phyloP scores from a whole-genome alignment of 2,888 invertebrate species.

The Drosophila differens region DNA sequence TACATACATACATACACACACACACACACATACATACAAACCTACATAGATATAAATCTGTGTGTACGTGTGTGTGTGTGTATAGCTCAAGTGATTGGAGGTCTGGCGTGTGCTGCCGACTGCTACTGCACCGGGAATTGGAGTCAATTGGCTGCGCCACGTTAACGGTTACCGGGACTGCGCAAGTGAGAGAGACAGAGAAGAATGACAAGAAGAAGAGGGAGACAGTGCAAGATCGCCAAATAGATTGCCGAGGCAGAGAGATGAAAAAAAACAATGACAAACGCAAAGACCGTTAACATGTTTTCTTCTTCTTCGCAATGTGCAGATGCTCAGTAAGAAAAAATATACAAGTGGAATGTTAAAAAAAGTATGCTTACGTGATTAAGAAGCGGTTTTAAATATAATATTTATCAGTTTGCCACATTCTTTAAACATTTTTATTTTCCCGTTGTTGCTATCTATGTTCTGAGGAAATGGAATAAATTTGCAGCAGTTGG shows the following conservation, averaged over 20 bases:
- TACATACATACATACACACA: not conserved
- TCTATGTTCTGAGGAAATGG: not conserved
- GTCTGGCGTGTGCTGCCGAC: slow-evolving; percentile 29
- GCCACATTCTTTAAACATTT: not conserved
- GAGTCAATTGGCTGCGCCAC: slow-evolving; percentile 55
- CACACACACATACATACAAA: not conserved
- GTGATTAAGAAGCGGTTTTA: slow-evolving; percentile 8
- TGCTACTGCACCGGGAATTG: slow-evolving; percentile 33
- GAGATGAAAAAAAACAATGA: slow-evolving; percentile 7
- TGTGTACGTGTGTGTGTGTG: not conserved
- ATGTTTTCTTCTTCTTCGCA: not conserved
- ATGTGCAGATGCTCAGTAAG: slow-evolving; percentile 2
- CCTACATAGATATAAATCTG: not conserved
- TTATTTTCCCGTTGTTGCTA: not conserved
- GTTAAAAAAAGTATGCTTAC: slow-evolving; percentile 7
- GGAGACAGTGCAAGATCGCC: slow-evolving; percentile 30
- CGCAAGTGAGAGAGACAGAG: not conserved
- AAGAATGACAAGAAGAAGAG: not conserved
- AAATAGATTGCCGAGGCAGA: slow-evolving; percentile 54
- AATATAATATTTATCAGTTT: not conserved
- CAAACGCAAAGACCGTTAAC: slow-evolving; percentile 9
- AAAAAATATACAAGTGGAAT: not conserved
- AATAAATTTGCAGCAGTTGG: not conserved
- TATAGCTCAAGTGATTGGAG: slow-evolving; percentile 1
- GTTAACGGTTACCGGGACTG: slow-evolving; percentile 47